Percentiles rank a stretch among this genome's conserved stretches.
Conservation (phyloP, 2,797 vertebrate species). For the Crocidura indochinensis region DNA sequence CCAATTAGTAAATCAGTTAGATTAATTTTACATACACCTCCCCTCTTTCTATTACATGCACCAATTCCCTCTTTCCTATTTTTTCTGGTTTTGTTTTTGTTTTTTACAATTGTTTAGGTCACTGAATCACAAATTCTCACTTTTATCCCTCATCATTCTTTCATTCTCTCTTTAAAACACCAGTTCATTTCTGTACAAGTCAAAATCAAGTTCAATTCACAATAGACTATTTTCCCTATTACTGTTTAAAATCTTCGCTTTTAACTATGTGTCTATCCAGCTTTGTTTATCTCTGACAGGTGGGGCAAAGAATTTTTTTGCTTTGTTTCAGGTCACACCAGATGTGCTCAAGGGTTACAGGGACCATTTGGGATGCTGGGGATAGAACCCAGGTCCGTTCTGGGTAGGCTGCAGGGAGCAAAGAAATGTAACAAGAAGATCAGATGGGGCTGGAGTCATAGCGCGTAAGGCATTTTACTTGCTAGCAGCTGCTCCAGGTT, state of each 20-base stretch:
- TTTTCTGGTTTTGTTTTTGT: too few relatives aligned
- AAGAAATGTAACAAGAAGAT: background rate
- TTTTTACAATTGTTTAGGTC: background rate
- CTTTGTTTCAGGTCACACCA: too few relatives aligned
- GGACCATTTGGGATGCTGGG: too few relatives aligned
- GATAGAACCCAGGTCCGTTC: too few relatives aligned
- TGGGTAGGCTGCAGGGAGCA: too few relatives aligned
- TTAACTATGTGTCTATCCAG: background rate
- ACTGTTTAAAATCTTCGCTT: background rate
- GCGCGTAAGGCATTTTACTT: too few relatives aligned
- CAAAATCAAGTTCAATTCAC: background rate
- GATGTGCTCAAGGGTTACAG: too few relatives aligned
- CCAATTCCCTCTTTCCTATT: background rate
- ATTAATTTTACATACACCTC: background rate
- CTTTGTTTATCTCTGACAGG: background rate
- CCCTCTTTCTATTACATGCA: too few relatives aligned
- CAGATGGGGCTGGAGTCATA: too few relatives aligned
- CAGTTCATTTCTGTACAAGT: background rate
- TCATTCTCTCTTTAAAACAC: background rate
- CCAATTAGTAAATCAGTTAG: slow-evolving; percentile 2
- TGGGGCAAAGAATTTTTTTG: too few relatives aligned
- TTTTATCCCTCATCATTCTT: background rate
- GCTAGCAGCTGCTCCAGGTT: too few relatives aligned
- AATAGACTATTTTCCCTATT: background rate
- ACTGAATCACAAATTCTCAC: background rate